Percentiles rank a stretch among this genome's conserved stretches.
Evolutionary conservation across 1,140 invertebrate species (phyloP).

Genomic region (Polypedilum pembai): DNA sequence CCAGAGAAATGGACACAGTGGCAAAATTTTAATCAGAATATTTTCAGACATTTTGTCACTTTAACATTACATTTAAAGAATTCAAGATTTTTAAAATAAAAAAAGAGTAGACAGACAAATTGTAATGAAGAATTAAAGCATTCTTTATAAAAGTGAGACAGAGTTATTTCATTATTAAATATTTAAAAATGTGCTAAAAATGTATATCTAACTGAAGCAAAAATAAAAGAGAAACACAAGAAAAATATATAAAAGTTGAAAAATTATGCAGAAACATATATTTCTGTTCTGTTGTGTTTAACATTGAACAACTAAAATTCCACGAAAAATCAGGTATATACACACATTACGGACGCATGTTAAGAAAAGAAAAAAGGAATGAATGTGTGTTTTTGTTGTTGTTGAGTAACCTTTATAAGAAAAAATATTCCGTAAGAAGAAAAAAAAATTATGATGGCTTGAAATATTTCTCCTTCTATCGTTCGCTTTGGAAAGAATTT

Average conservation of each 20-base stretch:
- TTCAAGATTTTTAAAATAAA: too few relatives aligned
- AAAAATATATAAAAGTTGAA: conserved; percentile 21
- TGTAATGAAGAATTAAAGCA: too few relatives aligned
- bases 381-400: conserved; percentile 17
- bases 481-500: neutral
- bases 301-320: conserved; percentile 26
- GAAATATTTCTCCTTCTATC: neutral
- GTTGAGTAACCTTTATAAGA: conserved; percentile 23
- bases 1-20: too few relatives aligned
- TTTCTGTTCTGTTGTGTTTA: conserved; percentile 27
- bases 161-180: too few relatives aligned
- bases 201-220: conserved; percentile 5
- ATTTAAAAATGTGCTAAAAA: neutral
- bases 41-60: too few relatives aligned
- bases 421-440: neutral
- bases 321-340: conserved; percentile 27
- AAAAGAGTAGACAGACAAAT: too few relatives aligned
- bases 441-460: conserved; percentile 24
- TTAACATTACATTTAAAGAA: too few relatives aligned
- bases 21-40: too few relatives aligned
- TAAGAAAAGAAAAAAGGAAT: conserved; percentile 3
- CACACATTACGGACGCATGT: conserved; percentile 15
- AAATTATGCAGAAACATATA: conserved; percentile 27
- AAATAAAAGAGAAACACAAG: conserved; percentile 6
- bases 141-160: too few relatives aligned